Base-by-base conservation (phyloP, 2,888 invertebrate species). In the Augochlorella aurata region DNA sequence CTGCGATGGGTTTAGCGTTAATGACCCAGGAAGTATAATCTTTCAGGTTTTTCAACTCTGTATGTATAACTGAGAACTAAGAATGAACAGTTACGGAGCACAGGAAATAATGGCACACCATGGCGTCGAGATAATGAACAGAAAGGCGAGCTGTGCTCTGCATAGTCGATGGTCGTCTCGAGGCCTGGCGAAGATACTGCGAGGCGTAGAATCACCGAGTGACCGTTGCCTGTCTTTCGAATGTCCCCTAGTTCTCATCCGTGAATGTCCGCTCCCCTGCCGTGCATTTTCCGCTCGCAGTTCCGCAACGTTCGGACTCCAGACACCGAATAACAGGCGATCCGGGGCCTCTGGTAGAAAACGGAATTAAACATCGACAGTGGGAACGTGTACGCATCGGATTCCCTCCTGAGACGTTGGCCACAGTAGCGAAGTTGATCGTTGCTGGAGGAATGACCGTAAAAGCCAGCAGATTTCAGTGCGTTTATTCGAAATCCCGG, bases 381-480 rank as follows among this genome's bases (percentile, higher is more conserved):
- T 3, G 21, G 38, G 61, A 44, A 29, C 65, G 45, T 29, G 24
- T 29, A 12, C 49, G 61, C 29, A 16, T 47, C 38, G 45, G 65
- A 81, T 29, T 50, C 47, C 1, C 10, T 9, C 4, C 24, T 8
- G 69, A 44, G 81, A 65, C 29, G 18, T 65, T 14, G 24, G 69
- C 44, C 44, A 16, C 54, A 21, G 50, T 61, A 45, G 9, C n/a
- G 65, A 8, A 49, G 67, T 63, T 21, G 80, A 65, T 63, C 68
- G 81, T 58, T n/a, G 67, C 71, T 16, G 29, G 54, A 16, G 18
- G 63, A 58, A 49, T 65, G 68, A 72, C 38, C 80, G 74, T 74
- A 80, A 74, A 81, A 80, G 61, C 54, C 9, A 18, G 52, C 38
- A 61, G 76, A 76, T 65, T 82, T 61, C 29, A 54, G 63, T 76